A percentile compares a stretch with the other conserved stretches of the same genome.
Conservation (phyloP, 2,888 invertebrate genomes). For the Opisthograptis luteolata region DNA sequence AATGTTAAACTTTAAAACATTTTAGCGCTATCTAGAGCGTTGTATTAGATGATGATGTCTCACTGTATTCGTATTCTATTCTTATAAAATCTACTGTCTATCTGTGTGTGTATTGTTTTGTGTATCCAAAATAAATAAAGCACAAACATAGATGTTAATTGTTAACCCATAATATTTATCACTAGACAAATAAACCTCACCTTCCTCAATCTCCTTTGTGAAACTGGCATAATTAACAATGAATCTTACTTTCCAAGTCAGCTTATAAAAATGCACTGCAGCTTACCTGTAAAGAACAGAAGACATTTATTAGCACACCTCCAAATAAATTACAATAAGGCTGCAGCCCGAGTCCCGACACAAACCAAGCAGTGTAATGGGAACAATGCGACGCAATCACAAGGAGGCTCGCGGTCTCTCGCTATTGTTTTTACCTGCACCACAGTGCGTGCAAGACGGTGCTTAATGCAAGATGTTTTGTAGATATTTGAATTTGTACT, state of each 20-base stretch:
- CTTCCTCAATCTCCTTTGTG: background rate
- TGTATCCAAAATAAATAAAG: too few species aligned
- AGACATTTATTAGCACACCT: constrained; percentile 39
- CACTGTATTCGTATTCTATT: too few species aligned
- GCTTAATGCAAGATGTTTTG: background rate
- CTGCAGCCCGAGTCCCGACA: constrained; percentile 62
- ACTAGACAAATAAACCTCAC: too few species aligned
- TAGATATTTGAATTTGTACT: background rate
- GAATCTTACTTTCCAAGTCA: constrained; percentile 5
- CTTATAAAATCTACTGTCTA: too few species aligned
- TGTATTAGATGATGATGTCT: too few species aligned
- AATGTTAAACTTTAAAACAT: too few species aligned
- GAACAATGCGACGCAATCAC: constrained; percentile 71
- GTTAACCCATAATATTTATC: too few species aligned
- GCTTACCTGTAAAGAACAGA: constrained; percentile 56
- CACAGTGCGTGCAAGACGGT: constrained; percentile 40
- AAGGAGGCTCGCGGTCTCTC: constrained; percentile 53
- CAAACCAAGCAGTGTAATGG: constrained; percentile 61
- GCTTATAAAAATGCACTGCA: constrained; percentile 1
- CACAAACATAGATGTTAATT: too few species aligned
- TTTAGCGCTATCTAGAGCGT: too few species aligned
- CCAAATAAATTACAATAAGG: constrained; percentile 48
- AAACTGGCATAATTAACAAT: too few species aligned
- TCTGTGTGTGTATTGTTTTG: too few species aligned
- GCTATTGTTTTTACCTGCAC: constrained; percentile 70